A percentile compares a stretch with the other conserved stretches of the same genome.
phyloP scores from a whole-genome alignment of 1,140 invertebrate genomes.

The fruit fly (Drosophila melanogaster) region DNA sequence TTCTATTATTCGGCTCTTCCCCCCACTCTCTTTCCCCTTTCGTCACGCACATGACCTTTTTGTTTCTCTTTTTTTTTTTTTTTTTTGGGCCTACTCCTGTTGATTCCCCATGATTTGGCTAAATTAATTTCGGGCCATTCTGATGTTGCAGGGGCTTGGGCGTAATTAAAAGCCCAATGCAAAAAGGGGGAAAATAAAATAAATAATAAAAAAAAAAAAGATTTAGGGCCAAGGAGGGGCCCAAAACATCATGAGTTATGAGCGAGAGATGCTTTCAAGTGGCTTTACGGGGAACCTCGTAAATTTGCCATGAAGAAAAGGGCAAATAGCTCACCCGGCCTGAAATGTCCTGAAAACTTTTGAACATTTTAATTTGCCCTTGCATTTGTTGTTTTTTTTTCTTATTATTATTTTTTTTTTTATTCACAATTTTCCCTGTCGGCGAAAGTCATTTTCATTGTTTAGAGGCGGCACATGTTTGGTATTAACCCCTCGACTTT shows the following conservation, averaged over 20 bases:
- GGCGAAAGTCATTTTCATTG: conserved; percentile 72
- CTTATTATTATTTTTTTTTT: background rate
- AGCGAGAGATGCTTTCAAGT: conserved; percentile 23
- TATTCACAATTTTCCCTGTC: conserved; percentile 1
- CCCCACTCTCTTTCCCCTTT: conserved; percentile 13
- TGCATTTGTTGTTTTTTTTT: background rate
- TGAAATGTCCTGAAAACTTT: conserved; percentile 29
- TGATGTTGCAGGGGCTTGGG: conserved; percentile 23
- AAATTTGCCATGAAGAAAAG: conserved; percentile 22
- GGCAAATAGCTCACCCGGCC: conserved; percentile 11
- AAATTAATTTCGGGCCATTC: conserved; percentile 41
- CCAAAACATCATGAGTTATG: conserved; percentile 46
- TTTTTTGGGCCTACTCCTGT: conserved; percentile 12
- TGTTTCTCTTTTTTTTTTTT: background rate
- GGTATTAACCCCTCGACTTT: conserved; percentile 29
- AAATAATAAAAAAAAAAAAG: conserved; percentile 3
- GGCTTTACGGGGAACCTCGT: conserved; percentile 5
- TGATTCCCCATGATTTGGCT: conserved; percentile 51
- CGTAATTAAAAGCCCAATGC: conserved; percentile 47
- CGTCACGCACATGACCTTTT: conserved; percentile 50
- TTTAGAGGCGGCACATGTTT: conserved; percentile 67
- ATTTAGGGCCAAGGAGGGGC: conserved; percentile 19
- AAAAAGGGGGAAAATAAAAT: conserved; percentile 14
- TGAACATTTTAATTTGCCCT: conserved; percentile 45
- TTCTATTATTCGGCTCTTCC: conserved; percentile 25